A percentile compares a stretch with the other conserved stretches of the same genome.
Evolutionary conservation across 2,888 invertebrate genomes (phyloP).

Genomic region (Melinaea marsaeus): DNA sequence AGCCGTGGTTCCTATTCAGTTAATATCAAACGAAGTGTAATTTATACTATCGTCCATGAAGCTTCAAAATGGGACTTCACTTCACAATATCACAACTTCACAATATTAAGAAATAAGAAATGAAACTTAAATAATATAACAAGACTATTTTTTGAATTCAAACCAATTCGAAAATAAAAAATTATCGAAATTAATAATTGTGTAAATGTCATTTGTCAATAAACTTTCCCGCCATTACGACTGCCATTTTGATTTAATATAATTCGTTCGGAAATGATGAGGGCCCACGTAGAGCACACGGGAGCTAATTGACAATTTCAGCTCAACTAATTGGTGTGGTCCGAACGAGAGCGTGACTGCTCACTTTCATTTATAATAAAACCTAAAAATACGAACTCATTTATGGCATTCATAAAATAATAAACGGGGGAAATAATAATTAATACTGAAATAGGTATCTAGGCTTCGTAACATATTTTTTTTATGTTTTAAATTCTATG

Average conservation of each 20-base stretch:
- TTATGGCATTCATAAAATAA: constrained; percentile 6
- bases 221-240: background rate
- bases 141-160: no score
- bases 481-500: no score
- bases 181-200: no score
- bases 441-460: no score
- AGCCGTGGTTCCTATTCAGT: constrained; percentile 1
- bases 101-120: no score
- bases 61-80: background rate
- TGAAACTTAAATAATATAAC: no score
- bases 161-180: no score
- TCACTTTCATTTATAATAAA: constrained; percentile 44
- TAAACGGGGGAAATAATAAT: background rate
- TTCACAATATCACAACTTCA: background rate
- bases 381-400: constrained; percentile 16
- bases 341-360: constrained; percentile 58
- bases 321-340: constrained; percentile 48
- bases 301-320: constrained; percentile 51
- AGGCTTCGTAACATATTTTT: no score
- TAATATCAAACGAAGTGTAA: background rate
- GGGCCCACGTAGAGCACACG: constrained; percentile 17
- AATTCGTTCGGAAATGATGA: background rate
- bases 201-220: background rate
- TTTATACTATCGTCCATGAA: background rate
- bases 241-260: background rate